These are phyloP conservation scores for Mirza zaza DNA, from an alignment of 2,113 vertebrate genomes.

Conservation along the genomic window DNA sequence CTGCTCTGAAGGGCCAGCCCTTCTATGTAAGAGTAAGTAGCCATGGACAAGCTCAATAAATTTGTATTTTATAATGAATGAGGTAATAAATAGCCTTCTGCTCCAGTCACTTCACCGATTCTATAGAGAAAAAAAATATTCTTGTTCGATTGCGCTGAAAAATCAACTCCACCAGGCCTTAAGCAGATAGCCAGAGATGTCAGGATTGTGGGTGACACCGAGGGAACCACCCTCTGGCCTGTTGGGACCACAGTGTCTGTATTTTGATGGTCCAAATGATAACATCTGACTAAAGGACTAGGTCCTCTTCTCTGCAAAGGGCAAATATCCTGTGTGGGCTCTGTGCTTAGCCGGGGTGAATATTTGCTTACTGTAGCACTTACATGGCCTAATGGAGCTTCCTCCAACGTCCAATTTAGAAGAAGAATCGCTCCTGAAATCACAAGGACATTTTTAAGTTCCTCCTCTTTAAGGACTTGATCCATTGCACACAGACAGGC, in stretches of 20 bases:
- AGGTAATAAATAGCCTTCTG: neutral
- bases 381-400: constrained; percentile 11
- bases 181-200: neutral
- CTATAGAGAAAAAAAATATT: neutral
- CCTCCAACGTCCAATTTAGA: constrained; percentile 8
- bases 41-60: neutral
- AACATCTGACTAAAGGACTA: neutral
- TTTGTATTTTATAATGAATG: neutral
- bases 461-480: neutral
- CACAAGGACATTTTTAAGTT: constrained; percentile 52
- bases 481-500: neutral
- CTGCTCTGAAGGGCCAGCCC: neutral
- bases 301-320: neutral
- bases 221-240: neutral
- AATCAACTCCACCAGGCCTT: neutral
- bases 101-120: constrained; percentile 1
- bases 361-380: neutral
- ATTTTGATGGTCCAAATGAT: neutral
- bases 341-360: neutral
- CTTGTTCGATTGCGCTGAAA: neutral
- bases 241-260: neutral
- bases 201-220: neutral
- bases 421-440: constrained; percentile 48
- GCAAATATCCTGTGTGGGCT: neutral
- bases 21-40: neutral